These are phyloP conservation scores for Bombus consobrinus DNA, from an alignment of 1,140 invertebrate genomes.

Conservation along the genomic window DNA sequence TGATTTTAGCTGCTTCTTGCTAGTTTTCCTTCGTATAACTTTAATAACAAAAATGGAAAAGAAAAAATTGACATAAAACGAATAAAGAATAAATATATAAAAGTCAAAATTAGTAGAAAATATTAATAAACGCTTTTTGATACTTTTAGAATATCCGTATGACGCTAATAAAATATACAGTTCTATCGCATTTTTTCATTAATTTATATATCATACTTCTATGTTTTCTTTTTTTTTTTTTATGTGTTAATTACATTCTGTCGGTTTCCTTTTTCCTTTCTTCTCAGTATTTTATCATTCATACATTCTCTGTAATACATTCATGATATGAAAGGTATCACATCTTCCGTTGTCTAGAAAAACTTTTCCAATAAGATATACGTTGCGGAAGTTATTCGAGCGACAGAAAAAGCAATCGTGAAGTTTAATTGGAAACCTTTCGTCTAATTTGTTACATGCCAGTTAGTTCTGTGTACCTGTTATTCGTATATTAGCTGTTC, in stretches of 20 bases:
- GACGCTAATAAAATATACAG: not conserved
- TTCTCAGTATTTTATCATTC: not conserved
- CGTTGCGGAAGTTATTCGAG: conserved; percentile 8
- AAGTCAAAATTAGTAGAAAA: no score
- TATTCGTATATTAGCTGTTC: no score
- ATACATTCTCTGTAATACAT: not conserved
- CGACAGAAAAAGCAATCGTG: conserved; percentile 15
- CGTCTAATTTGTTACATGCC: conserved; percentile 6
- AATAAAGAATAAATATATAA: no score
- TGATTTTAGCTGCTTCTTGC: no score
- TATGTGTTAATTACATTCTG: not conserved
- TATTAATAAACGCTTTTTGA: no score
- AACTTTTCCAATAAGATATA: conserved; percentile 23
- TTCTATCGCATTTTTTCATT: not conserved
- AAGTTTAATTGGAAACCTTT: conserved; percentile 39
- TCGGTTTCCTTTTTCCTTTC: not conserved
- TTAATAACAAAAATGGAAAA: no score
- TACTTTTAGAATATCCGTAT: no score
- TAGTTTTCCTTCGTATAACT: no score
- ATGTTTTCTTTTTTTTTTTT: not conserved
- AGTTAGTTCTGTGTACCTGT: not conserved
- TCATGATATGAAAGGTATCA: not conserved
- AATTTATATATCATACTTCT: not conserved
- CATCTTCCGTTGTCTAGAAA: not conserved
- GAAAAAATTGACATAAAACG: no score